Evolutionary conservation across 2,888 invertebrate genomes (phyloP), one percentile per base, ranked within the genome.

Genomic region (Xylophagus ater): DNA sequence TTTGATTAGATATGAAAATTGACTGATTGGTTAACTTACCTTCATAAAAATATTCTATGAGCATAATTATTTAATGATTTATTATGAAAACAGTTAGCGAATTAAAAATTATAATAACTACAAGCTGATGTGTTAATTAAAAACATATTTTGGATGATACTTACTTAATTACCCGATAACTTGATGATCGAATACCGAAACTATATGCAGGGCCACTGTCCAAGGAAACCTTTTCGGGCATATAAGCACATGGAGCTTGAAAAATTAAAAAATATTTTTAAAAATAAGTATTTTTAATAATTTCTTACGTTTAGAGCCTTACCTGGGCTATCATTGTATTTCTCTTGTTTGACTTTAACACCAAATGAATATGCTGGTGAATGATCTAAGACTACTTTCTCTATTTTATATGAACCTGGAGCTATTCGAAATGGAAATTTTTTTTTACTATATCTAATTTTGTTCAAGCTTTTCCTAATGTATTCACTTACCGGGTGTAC

Each of bases 151-250:
- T 9, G 5, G 21, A 21, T 9, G 5, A 9, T 21, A 9, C 9
- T 21, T 9, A 8, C 15, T 15, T 30, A 34, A 41, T 41, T 40
- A 46, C 46, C 69, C 72, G 49, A 67, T 67, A 28, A 65, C 70
- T 46, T 69, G 70, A 51, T 26, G 70, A 70, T 61, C 73, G 73
- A 20, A 70, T 70, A 53, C 72, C 68, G 53, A 74, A 75, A 35
- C 71, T 67, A 49, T 66, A 71, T 4, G 70, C 70, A n/a, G 71
- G 70, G 34, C 70, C 67, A 47, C 68, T 68, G 50, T 64, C 68
- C 49, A 68, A 53, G 42, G 68, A 66, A 33, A 67, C 67, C 48
- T 68, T 70, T 57, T 70, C 69, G 4, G 69, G 68, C 28, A 57
- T 56, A 41, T 70, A 69, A 34, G 69, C 64, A 45, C 68, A 69